Base-by-base conservation (phyloP, 1,140 invertebrate genomes). In the Orchesella cincta region DNA sequence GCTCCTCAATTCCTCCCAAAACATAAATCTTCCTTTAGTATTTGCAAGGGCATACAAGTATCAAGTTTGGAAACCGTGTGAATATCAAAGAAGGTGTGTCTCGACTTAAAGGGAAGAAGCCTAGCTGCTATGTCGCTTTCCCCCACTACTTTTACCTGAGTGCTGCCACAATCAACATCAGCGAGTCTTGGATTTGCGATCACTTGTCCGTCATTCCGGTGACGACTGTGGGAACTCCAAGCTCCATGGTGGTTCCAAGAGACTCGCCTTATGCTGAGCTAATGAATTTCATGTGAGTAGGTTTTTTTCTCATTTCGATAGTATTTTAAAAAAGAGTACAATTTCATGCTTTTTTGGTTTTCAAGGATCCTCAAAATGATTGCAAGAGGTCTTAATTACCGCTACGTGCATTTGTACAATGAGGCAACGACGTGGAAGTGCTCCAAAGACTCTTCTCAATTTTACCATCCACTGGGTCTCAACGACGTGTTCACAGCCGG, bases 91-190 rank as follows among this genome's bases (percentile, higher is more conserved):
- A 71, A 28, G 67, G 67, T 2, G 34, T 71, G 2, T 14, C 5
- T 16, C 14, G 31, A 23, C 29, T 71, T 5, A 26, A 23, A 23
- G 23, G 29, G 5, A 31, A 34, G 29, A 23, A 36, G 23, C 29
- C 67, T 23, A 23, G 5, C 29, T 34, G 29, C 67, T 71, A 71
- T 23, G 2, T 71, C 31, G 67, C 67, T 8, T 71, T 71, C 31
- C 67, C 67, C 1, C 67, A 71, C 1, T 71, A 71, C 67, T 71
- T 71, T 33, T 71, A 71, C 67, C 31, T 71, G 29, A 71, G 29
- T 36, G 67, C 67, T 18, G 29, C 67, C 5, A 33, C 5, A 8
- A 36, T 31, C 18, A 33, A 23, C 23, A 34, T 71, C 29, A 34
- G 18, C 18, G 23, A 71, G 16, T 12, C 29, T 8, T 71, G 67